Percentiles rank a stretch among this genome's conserved stretches.
Conservation (phyloP, 2,113 vertebrate genomes). For the Capricornis sumatraensis region DNA sequence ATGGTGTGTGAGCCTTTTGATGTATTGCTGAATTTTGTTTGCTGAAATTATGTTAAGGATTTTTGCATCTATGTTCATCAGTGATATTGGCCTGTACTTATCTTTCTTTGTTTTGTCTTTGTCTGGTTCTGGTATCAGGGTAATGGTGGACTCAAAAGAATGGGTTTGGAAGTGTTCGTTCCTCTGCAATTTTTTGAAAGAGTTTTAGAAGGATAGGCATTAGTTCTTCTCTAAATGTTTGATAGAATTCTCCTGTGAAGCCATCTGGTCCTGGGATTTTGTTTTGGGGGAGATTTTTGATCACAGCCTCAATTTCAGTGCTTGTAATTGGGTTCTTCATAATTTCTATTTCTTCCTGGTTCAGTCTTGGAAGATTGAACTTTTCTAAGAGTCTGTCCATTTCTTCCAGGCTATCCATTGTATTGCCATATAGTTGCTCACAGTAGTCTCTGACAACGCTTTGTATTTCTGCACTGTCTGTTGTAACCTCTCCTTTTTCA, state of each 20-base stretch:
- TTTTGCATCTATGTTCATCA: not conserved
- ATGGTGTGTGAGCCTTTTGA: not conserved
- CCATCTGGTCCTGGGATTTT: not conserved
- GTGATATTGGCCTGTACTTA: not conserved
- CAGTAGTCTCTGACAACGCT: not conserved
- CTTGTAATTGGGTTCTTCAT: not conserved
- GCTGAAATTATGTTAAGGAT: not conserved
- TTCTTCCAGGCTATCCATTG: not conserved
- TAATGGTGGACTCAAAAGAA: not conserved
- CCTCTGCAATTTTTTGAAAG: not conserved
- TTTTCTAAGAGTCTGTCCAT: not conserved
- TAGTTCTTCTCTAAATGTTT: not conserved
- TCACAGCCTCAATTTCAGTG: not conserved
- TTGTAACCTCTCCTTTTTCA: not conserved
- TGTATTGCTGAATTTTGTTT: not conserved
- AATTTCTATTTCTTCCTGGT: not conserved
- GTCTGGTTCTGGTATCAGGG: not conserved
- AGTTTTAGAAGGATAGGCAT: not conserved
- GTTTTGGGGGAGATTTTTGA: not conserved
- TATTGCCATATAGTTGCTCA: not conserved
- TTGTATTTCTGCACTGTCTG: not conserved
- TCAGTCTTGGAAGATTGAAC: not conserved
- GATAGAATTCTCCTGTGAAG: not conserved
- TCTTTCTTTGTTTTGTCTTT: not conserved
- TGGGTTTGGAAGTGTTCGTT: not conserved